These are phyloP conservation scores for Phodopus roborovskii DNA, from an alignment of 2,113 vertebrate species.

Conservation along the genomic window DNA sequence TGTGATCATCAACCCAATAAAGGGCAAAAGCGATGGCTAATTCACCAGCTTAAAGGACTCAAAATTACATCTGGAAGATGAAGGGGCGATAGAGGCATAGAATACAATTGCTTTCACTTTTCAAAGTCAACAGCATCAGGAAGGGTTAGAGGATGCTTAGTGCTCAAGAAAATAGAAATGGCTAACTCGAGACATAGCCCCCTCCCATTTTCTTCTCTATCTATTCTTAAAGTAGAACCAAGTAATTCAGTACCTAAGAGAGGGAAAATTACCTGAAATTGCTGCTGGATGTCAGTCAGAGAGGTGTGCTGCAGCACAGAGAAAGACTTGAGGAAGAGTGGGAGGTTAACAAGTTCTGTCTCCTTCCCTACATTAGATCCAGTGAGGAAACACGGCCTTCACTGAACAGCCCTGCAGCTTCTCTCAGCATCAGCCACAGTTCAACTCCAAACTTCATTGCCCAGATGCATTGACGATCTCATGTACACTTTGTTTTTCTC, in stretches of 20 bases:
- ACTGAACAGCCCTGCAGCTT: not conserved
- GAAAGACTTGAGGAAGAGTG: not conserved
- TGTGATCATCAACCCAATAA: not conserved
- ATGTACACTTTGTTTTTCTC: not conserved
- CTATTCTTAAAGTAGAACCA: not conserved
- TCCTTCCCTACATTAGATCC: not conserved
- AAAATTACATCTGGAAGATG: conserved; percentile 17
- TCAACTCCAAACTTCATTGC: not conserved
- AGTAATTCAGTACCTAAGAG: not conserved
- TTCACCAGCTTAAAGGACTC: not conserved
- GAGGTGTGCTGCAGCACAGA: not conserved
- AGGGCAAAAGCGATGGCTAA: not conserved
- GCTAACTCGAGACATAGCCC: not conserved
- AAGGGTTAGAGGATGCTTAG: not conserved
- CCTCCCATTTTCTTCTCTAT: conserved; percentile 4
- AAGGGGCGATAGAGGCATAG: conserved; percentile 11
- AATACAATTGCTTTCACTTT: not conserved
- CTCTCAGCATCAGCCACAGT: not conserved
- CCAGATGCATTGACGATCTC: not conserved
- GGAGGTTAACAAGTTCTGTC: not conserved
- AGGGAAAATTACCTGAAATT: conserved; percentile 27
- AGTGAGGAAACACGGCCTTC: not conserved
- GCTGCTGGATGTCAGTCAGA: conserved; percentile 3
- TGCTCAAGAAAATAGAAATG: not conserved
- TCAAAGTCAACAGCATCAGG: not conserved